Evolutionary conservation across 2,888 invertebrate species (phyloP).

Genomic region (Diarsia dahlii): DNA sequence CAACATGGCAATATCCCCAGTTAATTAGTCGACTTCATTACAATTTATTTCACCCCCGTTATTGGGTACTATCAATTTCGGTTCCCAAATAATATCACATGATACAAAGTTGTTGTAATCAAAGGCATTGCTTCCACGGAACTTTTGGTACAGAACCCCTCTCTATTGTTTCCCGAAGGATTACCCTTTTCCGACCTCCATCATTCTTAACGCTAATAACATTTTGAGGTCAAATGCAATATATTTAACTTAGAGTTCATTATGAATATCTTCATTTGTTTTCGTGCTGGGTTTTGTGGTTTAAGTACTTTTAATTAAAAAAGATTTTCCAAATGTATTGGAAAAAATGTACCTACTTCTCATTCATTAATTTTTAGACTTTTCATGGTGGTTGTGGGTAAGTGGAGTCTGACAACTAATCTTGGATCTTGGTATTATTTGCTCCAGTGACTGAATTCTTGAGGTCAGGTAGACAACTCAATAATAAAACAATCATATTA

Average conservation of each 20-base stretch:
- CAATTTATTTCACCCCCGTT: constrained; percentile 25
- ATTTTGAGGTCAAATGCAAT: constrained; percentile 70
- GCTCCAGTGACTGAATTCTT: background rate
- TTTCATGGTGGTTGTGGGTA: background rate
- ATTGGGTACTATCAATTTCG: constrained; percentile 48
- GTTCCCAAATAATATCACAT: constrained; percentile 56
- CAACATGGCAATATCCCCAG: background rate
- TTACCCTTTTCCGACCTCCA: constrained; percentile 72
- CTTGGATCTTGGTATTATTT: background rate
- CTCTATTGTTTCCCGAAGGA: constrained; percentile 71
- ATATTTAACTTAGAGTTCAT: constrained; percentile 68
- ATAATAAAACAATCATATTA: background rate
- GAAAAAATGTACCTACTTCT: constrained; percentile 1
- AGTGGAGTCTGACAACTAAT: background rate
- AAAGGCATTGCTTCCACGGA: constrained; percentile 54
- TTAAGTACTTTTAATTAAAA: constrained; percentile 45
- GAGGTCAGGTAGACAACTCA: background rate
- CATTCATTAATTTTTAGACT: background rate
- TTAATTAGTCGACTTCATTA: constrained; percentile 44
- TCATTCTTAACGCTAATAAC: constrained; percentile 73
- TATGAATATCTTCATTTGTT: constrained; percentile 67
- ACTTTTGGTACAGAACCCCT: constrained; percentile 63
- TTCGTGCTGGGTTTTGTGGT: constrained; percentile 19
- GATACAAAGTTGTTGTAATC: constrained; percentile 66
- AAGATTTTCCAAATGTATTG: constrained; percentile 15